These are phyloP conservation scores for Morbakka virulenta DNA, from an alignment of 30 jellyfish, hydroid and myxozoan species.

Conservation along the genomic window DNA sequence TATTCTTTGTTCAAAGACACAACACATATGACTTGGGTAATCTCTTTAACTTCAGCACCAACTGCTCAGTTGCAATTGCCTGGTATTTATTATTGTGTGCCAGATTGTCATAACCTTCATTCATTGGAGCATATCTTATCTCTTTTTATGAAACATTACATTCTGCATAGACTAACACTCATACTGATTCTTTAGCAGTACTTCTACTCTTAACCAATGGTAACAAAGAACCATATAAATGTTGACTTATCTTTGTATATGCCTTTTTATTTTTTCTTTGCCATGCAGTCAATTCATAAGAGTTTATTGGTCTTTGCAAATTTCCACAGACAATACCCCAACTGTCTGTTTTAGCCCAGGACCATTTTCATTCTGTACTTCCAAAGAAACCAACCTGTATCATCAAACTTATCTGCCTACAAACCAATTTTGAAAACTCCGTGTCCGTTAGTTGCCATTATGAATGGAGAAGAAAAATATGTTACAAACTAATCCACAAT, in stretches of 20 bases:
- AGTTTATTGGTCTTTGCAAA: not conserved
- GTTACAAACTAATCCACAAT: no score
- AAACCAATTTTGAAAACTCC: not conserved
- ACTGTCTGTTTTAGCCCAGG: not conserved
- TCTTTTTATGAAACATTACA: not conserved
- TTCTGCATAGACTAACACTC: not conserved
- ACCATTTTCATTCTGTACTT: not conserved
- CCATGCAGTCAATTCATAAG: not conserved
- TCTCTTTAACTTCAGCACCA: not conserved
- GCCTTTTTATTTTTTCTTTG: not conserved
- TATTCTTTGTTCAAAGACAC: no score
- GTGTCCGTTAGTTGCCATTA: not conserved
- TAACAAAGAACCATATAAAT: not conserved
- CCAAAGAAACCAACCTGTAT: not conserved
- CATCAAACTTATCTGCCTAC: not conserved
- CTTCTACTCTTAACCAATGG: not conserved
- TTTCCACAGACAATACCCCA: not conserved
- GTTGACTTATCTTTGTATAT: not conserved
- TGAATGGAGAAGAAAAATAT: not conserved
- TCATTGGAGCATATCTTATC: not conserved
- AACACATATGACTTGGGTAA: no score
- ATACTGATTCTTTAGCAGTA: not conserved
- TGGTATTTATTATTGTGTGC: not conserved
- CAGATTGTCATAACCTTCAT: not conserved
- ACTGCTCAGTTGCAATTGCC: not conserved